Percentiles rank a stretch among this genome's conserved stretches.
Evolutionary conservation across 1,140 invertebrate genomes (phyloP).

Genomic region (Druon quercuslanigerum): DNA sequence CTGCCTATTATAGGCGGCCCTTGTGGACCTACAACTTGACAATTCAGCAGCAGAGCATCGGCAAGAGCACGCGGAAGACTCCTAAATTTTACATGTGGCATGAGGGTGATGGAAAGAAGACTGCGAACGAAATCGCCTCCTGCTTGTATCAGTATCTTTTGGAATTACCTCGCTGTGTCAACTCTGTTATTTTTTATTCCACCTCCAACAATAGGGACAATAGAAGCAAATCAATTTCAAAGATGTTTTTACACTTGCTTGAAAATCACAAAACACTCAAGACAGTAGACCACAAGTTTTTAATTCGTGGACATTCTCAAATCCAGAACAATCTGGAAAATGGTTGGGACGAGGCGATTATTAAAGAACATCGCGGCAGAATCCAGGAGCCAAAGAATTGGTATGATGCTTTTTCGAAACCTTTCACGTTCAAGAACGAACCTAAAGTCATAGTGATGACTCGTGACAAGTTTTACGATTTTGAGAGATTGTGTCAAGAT

Average conservation of each 20-base stretch:
- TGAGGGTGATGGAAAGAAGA: neutral
- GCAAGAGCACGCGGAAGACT: too few species aligned
- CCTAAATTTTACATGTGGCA: neutral
- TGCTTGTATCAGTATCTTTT: neutral
- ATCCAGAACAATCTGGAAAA: neutral
- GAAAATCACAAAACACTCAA: neutral
- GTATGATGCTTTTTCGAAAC: neutral
- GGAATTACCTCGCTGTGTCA: neutral
- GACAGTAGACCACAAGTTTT: neutral
- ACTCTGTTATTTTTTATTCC: neutral
- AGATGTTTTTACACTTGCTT: neutral
- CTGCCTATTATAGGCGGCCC: too few species aligned
- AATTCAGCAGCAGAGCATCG: too few species aligned
- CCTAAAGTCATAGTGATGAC: neutral
- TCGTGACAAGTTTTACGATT: neutral
- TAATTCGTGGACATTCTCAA: neutral
- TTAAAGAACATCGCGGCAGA: neutral
- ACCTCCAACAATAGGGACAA: neutral
- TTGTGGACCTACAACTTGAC: too few species aligned
- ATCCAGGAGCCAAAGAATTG: neutral
- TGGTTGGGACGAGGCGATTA: neutral
- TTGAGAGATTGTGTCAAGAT: neutral
- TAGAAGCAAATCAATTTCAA: neutral
- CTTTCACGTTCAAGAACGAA: too few species aligned
- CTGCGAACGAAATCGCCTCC: neutral